Base-by-base conservation (phyloP, 2,113 vertebrate genomes). In the Atractosteus spatula region DNA sequence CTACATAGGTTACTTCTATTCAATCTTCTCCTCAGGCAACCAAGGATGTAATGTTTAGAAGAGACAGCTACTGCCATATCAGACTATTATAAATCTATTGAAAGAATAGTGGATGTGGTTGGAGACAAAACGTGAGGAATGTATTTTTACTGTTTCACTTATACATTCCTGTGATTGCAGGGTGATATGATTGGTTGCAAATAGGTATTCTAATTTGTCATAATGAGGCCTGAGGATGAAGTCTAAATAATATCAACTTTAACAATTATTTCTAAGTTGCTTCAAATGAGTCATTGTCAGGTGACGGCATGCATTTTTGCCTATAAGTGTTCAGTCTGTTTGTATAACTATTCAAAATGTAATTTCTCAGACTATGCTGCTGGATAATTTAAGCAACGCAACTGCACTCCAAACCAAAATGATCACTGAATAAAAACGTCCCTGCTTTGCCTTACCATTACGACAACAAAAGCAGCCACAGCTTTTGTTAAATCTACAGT, bases 231-330 rank as follows among this genome's bases (percentile, higher is more conserved):
- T 29, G 29, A 29, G 29, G 29, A 1, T 29, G 29, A 29, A 29
- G 29, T 29, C 29, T 29, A 29, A 29, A 29, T 29, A 29, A 29
- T 29, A 29, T 29, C 29, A 29, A 29, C 29, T 78, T 70, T 72
- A 81, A 85, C n/a, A 73, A 63, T 8, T 8, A 57, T 80, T 78
- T 61, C 56, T 76, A 83, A 78, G 80, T 75, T 81, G 81, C 81
- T 79, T 74, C 69, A 72, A 66, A 66, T 69, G 62, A 51, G 29
- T 66, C 71, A 51, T 7, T 80, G 75, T 71, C 76, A 62, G 68
- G 81, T 75, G 75, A 77, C 75, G 80, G 74, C 74, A 59, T 74
- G 82, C 61, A 54, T 61, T 29, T 62, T 80, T 66, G 41, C 76
- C 79, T 2, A 29, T 29, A 2, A 1, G 29, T 29, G 29, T 2